Evolutionary conservation across 2,113 vertebrate species (phyloP).

Genomic region (Junco hyemalis): DNA sequence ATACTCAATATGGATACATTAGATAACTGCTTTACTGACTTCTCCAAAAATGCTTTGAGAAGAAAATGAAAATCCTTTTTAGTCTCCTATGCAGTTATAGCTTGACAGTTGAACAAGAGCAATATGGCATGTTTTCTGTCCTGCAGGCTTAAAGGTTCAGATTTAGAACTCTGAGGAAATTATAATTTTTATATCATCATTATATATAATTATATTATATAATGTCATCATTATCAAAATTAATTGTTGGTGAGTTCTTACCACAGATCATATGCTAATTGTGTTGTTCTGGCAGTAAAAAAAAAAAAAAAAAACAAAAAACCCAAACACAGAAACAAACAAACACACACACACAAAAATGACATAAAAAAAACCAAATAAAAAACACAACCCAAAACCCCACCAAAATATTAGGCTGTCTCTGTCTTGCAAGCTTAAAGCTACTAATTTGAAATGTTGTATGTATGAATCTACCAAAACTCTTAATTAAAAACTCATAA

Average conservation of each 20-base stretch:
- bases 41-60: slow-evolving; percentile 9
- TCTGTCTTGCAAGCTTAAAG: not conserved
- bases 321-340: not conserved
- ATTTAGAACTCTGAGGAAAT: slow-evolving; percentile 1
- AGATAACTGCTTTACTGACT: not conserved
- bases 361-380: not conserved
- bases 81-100: not conserved
- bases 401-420: not conserved
- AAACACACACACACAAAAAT: too few species aligned
- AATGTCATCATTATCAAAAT: not conserved
- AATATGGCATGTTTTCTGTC: not conserved
- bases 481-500: not conserved
- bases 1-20: not conserved
- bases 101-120: slow-evolving; percentile 15
- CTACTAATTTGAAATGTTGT: not conserved
- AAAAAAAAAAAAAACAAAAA: not conserved
- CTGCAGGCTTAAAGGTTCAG: not conserved
- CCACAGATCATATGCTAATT: not conserved
- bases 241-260: slow-evolving; percentile 13
- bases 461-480: not conserved
- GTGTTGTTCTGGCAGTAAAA: not conserved
- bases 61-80: not conserved
- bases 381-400: not conserved
- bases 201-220: too few species aligned
- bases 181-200: not conserved